Evolutionary conservation across 2,113 vertebrate genomes (phyloP).

Genomic region (Tragelaphus buxtoni): DNA sequence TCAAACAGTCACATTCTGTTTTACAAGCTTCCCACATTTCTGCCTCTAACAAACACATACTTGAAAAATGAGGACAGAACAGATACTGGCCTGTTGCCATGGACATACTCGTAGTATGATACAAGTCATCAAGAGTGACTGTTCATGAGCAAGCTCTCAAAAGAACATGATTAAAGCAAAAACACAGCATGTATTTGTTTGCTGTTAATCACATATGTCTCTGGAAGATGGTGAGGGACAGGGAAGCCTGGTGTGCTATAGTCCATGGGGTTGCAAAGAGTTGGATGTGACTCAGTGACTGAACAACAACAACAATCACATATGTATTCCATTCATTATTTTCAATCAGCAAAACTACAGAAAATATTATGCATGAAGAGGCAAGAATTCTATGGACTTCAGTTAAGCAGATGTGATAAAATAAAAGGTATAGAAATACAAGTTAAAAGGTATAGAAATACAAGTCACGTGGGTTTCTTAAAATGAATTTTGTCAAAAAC

Average conservation of each 20-base stretch:
- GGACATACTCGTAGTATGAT: not conserved
- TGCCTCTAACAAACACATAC: not conserved
- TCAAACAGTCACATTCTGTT: constrained; percentile 8
- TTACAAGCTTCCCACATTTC: not conserved
- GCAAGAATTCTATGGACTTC: not conserved
- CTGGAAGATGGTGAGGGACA: not conserved
- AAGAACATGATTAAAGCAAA: constrained; percentile 11
- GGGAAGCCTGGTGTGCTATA: not conserved
- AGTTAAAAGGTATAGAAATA: constrained; percentile 6
- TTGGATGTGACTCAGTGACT: rapidly evolving
- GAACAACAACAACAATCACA: not conserved
- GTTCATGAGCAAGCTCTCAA: not conserved
- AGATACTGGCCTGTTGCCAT: not conserved
- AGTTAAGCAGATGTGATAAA: not conserved
- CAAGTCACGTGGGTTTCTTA: not conserved
- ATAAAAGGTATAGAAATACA: not conserved
- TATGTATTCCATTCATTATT: not conserved
- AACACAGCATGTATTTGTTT: not conserved
- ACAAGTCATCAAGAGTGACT: not conserved
- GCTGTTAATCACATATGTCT: not conserved
- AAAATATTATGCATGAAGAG: not conserved
- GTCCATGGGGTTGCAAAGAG: not conserved
- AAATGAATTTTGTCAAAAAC: not conserved
- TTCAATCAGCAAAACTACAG: not conserved
- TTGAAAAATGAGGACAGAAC: constrained; percentile 8